These are phyloP conservation scores for Lutraria lutraria DNA, from an alignment of 2,888 invertebrate genomes.

Conservation along the genomic window DNA sequence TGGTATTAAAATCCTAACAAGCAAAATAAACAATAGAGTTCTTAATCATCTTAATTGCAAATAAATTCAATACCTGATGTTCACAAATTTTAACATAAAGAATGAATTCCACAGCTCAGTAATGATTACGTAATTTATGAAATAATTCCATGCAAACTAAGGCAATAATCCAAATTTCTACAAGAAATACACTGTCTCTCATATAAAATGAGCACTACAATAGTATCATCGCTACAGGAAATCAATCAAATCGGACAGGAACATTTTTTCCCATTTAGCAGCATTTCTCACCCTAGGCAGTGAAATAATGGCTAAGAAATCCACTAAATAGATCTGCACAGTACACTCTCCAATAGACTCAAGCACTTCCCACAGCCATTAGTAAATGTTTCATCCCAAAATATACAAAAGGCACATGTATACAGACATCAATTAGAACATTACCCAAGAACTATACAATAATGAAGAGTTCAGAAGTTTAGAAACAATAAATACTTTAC, in stretches of 20 bases:
- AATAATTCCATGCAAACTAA: not conserved
- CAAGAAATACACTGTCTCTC: not conserved
- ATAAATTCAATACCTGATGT: too few relatives aligned
- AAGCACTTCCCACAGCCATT: not conserved
- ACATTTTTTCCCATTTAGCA: not conserved
- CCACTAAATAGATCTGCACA: too few relatives aligned
- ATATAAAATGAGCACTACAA: not conserved
- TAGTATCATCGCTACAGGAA: not conserved
- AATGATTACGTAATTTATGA: not conserved
- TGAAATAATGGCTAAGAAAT: not conserved
- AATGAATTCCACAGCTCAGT: not conserved
- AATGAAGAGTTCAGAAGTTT: too few relatives aligned
- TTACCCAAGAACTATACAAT: not conserved
- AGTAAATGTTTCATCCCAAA: conserved; percentile 2
- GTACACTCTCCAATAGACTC: not conserved
- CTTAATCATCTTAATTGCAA: too few relatives aligned
- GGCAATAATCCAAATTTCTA: conserved; percentile 1
- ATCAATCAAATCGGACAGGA: conserved; percentile 16
- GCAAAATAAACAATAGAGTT: too few relatives aligned
- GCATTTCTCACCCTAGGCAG: conserved; percentile 4
- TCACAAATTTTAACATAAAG: not conserved
- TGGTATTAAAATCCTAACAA: too few relatives aligned
- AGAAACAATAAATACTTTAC: too few relatives aligned
- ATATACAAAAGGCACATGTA: conserved; percentile 10
- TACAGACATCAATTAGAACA: conserved; percentile 5